Conservation (phyloP, 2,888 invertebrate genomes). For the Sphaeridia pumilis region DNA sequence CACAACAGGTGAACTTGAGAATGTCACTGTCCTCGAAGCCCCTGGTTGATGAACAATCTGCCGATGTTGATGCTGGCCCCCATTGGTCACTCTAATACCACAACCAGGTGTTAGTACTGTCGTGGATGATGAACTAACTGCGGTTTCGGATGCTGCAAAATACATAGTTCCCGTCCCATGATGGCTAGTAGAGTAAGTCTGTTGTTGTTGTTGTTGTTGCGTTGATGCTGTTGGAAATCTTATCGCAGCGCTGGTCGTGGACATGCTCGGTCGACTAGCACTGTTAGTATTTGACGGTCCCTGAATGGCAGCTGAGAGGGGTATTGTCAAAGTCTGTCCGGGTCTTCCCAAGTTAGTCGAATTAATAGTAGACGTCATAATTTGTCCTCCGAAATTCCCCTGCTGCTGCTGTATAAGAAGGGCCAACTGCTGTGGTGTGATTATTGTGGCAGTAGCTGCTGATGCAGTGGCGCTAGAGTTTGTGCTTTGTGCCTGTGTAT, state of each 20-base stretch:
- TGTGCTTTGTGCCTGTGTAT: conserved; percentile 13
- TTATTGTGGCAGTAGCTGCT: conserved; percentile 34
- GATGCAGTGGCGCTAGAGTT: conserved; percentile 19
- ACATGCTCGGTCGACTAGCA: conserved; percentile 25
- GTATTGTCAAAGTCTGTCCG: conserved; percentile 8
- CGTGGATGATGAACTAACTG: background rate
- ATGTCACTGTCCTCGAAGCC: conserved; percentile 7
- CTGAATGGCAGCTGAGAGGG: conserved; percentile 6
- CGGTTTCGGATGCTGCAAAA: background rate
- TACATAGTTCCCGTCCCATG: conserved; percentile 13
- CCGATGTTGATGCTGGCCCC: no score
- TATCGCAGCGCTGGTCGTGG: conserved; percentile 16
- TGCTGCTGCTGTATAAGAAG: conserved; percentile 34
- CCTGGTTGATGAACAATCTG: no score
- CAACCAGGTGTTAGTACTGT: conserved; percentile 3
- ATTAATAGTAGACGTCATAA: conserved; percentile 6
- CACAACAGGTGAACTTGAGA: background rate
- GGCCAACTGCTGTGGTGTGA: conserved; percentile 36
- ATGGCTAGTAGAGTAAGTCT: conserved; percentile 19
- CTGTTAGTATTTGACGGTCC: conserved; percentile 21
- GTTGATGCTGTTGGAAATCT: conserved; percentile 29
- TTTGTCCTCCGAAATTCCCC: conserved; percentile 15
- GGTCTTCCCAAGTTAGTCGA: conserved; percentile 44
- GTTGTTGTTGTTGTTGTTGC: no score
- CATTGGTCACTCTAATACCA: conserved; percentile 8